Evolutionary conservation across 2,113 vertebrate genomes (phyloP).

Genomic region (Cercocebus atys): DNA sequence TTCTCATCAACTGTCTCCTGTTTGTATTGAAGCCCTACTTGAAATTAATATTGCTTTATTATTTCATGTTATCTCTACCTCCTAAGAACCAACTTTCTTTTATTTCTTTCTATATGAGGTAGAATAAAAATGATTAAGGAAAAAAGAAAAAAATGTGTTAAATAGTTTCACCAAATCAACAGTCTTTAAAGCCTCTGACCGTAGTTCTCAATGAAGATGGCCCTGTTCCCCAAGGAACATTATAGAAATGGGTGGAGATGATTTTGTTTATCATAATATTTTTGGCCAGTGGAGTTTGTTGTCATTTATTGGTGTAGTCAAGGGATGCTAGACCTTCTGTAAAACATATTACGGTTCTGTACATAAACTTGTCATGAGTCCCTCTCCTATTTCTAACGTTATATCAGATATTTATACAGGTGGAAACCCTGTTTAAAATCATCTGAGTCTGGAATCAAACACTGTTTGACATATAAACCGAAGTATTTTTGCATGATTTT

Average conservation of each 20-base stretch:
- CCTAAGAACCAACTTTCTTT: not conserved
- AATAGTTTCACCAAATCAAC: not conserved
- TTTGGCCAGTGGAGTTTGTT: not conserved
- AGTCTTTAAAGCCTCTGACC: not conserved
- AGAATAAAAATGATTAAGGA: not conserved
- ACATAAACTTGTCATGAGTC: not conserved
- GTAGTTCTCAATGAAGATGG: not conserved
- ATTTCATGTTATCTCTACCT: not conserved
- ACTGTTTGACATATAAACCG: not conserved
- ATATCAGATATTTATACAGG: not conserved
- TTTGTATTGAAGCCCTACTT: not conserved
- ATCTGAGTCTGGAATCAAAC: not conserved
- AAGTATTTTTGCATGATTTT: not conserved
- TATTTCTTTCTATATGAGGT: not conserved
- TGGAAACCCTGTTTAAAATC: not conserved
- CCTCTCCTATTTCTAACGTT: not conserved
- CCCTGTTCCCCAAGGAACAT: not conserved
- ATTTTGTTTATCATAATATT: not conserved
- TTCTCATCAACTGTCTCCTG: not conserved
- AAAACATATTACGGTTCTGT: not conserved
- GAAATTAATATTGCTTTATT: not conserved
- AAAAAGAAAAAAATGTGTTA: not conserved
- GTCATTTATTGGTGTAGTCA: not conserved
- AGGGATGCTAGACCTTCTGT: not conserved
- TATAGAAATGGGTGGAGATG: not conserved